Evolutionary conservation across 1,140 invertebrate genomes (phyloP), one percentile per base, ranked within the genome.

Genomic region (Globodera rostochiensis): DNA sequence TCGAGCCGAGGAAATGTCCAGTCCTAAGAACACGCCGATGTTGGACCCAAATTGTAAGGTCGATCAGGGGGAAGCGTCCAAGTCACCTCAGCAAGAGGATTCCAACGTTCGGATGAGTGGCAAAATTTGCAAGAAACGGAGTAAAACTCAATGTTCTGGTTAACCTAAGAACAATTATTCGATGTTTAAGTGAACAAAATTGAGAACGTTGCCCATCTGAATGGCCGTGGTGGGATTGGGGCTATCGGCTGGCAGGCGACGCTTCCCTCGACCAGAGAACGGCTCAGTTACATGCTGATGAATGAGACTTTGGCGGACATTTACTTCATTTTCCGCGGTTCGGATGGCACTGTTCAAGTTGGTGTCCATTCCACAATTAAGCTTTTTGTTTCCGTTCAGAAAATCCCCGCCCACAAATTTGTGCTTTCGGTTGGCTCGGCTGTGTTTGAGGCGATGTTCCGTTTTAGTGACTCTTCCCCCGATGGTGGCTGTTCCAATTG

Each of bases 401-500:
- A 93, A 67, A 94, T 95, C 82, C 94, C 94, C 4, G 94, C 94
- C 3, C 95, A 96, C 87, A 95, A 94, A 89, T 94, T 95, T 90
- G 93, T 96, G 3, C 88, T 96, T 11, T 94, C 94, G 6, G 93
- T 94, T 66, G 94, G 94, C 7, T 94, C 94, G 90, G 93, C 94
- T 4, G 94, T 95, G 1, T 95, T 95, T 90, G 94, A 95, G 91
- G 94, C 94, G 9, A 95, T 95, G 94, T 95, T 96, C 87, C 94
- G 73, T 66, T 82, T 80, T 50, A 11, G 70, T 49, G 77, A 70
- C 15, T 25, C 77, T 45, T 70, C 77, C 49, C 25, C n/a, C 36
- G 67, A 77, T 47, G 60, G 60, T 9, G 77, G 64, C 15, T 50
- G 49, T 45, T 25, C 64, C 2, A 70, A 70, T 78, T 69, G 47